Base-by-base conservation (phyloP, 2,888 invertebrate genomes). In the Cantharis nigra region DNA sequence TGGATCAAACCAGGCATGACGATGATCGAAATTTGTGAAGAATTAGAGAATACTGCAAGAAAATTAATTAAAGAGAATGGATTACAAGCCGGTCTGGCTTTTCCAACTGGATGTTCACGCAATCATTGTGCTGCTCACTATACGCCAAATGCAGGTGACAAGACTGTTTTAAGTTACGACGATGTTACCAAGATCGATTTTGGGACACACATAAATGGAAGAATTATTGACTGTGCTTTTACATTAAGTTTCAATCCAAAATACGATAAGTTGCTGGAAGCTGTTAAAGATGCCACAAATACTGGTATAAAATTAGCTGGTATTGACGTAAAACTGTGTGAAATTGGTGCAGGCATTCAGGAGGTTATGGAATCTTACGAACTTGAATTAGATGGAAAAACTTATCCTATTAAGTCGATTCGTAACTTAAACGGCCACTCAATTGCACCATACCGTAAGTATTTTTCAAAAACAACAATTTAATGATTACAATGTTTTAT, bases 331-430 rank as follows among this genome's bases (percentile, higher is more conserved):
- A 94, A 97, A 86, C 91, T 99, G 77, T 98, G 99, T 88, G 99
- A 99, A 85, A 95, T 99, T 81, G 99, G 96, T 11, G 96, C 97
- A 80, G 96, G 97, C 1, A 97, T 99, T 83, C 99, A 99, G 87
- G 99, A 99, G 91, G 98, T 98, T 0, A 99, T 99, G 99, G 99
- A 99, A 87, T 98, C 98, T 0, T 98, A 99, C 88, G 99, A 99
- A 90, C 93, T 99, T 7, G 99, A 99, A 88, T 88, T 99, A 74
- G 97, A 99, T 88, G 99, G 99, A 49, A 97, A 97, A 89, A 95
- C 95, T 11, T 98, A 97, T 89, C 97, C 94, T 89, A 95, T 99
- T 33, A 99, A 98, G 89, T 96, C 98, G 7, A 99, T 99, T 85
- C 93, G 99, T 80, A 99, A 99, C 90, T 91, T 99, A 81, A 99